Percentiles rank a stretch among this genome's conserved stretches.
phyloP scores from a whole-genome alignment of 2,113 vertebrate genomes.

The Serinus canaria region DNA sequence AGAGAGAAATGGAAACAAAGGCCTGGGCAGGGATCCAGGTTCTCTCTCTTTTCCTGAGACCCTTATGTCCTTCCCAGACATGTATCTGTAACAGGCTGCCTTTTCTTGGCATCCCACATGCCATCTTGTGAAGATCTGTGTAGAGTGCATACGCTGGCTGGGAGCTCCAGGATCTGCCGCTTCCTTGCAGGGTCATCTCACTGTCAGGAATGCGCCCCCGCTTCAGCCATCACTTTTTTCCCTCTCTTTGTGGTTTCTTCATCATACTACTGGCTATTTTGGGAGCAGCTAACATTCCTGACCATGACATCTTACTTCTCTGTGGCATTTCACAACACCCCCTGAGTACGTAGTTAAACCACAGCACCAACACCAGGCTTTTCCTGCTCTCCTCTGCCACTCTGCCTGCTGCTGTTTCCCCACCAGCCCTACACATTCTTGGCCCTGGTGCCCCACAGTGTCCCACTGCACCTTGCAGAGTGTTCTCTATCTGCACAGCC shows the following conservation, averaged over 20 bases:
- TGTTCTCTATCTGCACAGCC: neutral
- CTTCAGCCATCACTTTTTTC: neutral
- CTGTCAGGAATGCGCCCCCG: rapidly evolving
- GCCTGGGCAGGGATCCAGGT: neutral
- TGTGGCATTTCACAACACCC: rapidly evolving
- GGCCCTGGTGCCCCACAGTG: neutral
- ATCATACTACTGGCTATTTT: neutral
- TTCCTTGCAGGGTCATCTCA: neutral
- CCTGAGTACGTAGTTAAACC: neutral
- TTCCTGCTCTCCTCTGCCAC: neutral
- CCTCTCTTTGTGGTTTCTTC: neutral
- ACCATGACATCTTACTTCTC: rapidly evolving
- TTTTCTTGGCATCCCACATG: rapidly evolving
- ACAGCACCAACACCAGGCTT: rapidly evolving
- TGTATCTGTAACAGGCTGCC: neutral
- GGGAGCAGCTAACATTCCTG: rapidly evolving
- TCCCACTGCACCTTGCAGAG: neutral
- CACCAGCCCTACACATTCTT: neutral
- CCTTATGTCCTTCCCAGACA: neutral
- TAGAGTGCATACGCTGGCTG: rapidly evolving
- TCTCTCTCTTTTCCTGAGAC: neutral
- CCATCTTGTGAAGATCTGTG: rapidly evolving
- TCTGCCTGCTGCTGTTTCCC: neutral
- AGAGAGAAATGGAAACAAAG: neutral
- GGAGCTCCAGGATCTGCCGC: neutral